Conservation (phyloP, 2,888 invertebrate species). For the Pocota personata region DNA sequence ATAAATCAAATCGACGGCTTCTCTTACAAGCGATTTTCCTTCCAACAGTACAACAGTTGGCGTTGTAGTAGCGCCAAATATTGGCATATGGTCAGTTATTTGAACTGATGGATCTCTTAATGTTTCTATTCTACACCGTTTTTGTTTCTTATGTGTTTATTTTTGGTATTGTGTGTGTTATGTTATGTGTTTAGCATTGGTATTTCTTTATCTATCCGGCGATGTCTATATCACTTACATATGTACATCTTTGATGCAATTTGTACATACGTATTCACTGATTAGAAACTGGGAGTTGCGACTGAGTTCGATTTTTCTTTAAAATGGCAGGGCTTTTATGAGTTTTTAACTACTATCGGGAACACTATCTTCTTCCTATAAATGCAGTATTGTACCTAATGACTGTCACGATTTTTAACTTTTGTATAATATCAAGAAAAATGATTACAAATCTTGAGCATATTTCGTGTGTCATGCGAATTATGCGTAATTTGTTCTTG, state of each 20-base stretch:
- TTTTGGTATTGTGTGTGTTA: slow-evolving; percentile 52
- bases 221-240: background rate
- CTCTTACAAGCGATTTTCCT: slow-evolving; percentile 5
- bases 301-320: slow-evolving; percentile 30
- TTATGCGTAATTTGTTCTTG: background rate
- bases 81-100: slow-evolving; percentile 35
- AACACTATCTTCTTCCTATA: background rate
- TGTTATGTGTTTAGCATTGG: too few relatives aligned
- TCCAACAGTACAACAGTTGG: slow-evolving; percentile 22
- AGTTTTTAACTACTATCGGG: background rate
- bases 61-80: slow-evolving; percentile 31
- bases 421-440: too few relatives aligned
- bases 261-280: background rate
- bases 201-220: slow-evolving; percentile 2
- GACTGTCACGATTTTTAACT: background rate
- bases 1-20: slow-evolving; percentile 71
- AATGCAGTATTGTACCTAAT: background rate
- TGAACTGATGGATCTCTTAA: slow-evolving; percentile 33
- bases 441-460: background rate
- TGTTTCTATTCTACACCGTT: background rate
- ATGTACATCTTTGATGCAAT: background rate
- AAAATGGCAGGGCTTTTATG: slow-evolving; percentile 35
- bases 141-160: slow-evolving; percentile 7
- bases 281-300: background rate
- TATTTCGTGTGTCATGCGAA: background rate